Conservation (phyloP, 2,888 invertebrate genomes). For the Tetramorium bicarinatum region DNA sequence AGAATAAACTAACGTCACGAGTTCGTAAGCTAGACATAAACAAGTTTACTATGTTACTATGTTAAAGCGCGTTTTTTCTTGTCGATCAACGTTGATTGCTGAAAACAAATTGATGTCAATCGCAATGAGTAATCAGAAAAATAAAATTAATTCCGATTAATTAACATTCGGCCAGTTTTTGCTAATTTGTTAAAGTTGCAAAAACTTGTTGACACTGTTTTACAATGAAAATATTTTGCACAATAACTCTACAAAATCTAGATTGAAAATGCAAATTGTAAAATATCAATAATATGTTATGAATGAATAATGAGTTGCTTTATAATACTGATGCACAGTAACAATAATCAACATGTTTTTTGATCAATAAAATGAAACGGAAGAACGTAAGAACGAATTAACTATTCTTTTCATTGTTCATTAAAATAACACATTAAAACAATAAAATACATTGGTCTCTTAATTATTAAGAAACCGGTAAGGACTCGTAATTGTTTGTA, state of each 20-base stretch:
- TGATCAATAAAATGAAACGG: neutral
- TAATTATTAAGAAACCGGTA: neutral
- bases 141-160: neutral
- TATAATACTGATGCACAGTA: neutral
- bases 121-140: neutral
- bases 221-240: no score
- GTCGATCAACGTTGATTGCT: neutral
- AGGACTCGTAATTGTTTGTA: constrained; percentile 7
- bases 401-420: neutral
- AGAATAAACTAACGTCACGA: neutral
- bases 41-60: constrained; percentile 1
- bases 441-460: neutral
- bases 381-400: neutral
- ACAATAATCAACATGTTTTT: neutral
- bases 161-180: neutral
- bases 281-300: neutral
- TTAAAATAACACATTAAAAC: neutral
- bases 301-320: neutral
- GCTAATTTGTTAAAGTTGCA: neutral
- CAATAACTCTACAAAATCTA: neutral
- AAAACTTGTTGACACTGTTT: neutral
- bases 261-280: neutral
- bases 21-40: neutral
- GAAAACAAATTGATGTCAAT: neutral
- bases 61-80: neutral